Evolutionary conservation across 2,888 invertebrate species (phyloP).

Genomic region (Prosapia bicincta): DNA sequence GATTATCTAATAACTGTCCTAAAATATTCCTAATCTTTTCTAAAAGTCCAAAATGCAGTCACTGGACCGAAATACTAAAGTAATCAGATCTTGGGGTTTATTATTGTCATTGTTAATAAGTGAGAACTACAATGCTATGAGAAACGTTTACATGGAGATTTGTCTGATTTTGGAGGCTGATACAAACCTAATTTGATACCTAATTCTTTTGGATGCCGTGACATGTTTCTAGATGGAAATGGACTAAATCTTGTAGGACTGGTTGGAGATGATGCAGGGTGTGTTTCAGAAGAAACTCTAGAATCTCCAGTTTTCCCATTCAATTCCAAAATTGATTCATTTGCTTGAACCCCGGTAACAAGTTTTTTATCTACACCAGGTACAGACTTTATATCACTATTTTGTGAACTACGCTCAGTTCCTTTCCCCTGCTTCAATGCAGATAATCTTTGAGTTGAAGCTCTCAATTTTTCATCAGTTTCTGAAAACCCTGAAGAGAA

Average conservation of each 20-base stretch:
- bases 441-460: not conserved
- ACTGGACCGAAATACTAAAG: no score
- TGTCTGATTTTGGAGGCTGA: conserved; percentile 32
- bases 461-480: not conserved
- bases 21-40: no score
- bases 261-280: not conserved
- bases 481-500: not conserved
- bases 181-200: conserved; percentile 69
- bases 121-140: not conserved
- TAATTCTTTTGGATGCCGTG: conserved; percentile 67
- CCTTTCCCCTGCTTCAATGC: not conserved
- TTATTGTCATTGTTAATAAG: conserved; percentile 15
- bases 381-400: not conserved
- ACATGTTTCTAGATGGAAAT: conserved; percentile 62
- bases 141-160: conserved; percentile 17
- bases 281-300: not conserved
- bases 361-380: not conserved
- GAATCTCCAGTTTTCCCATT: not conserved
- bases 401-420: not conserved
- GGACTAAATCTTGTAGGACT: conserved; percentile 54
- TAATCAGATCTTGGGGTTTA: not conserved
- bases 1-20: no score
- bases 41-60: no score
- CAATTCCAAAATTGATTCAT: not conserved
- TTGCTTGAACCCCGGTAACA: not conserved